These are phyloP conservation scores for Magallana ariakensis DNA, from an alignment of 1,140 invertebrate species.

Conservation along the genomic window DNA sequence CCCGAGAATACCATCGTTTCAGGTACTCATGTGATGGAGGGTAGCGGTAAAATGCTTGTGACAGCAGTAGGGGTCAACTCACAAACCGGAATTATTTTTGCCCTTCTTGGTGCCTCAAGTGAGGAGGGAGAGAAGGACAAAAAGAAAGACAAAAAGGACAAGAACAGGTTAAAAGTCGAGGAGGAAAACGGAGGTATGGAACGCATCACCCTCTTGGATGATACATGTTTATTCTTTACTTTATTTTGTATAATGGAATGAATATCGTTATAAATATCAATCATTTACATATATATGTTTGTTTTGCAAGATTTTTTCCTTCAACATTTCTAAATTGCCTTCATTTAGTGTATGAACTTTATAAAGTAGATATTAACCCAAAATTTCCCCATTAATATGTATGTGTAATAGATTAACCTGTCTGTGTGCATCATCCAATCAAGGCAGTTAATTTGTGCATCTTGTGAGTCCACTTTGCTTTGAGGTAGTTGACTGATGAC, in stretches of 20 bases:
- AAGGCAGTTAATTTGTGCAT: neutral
- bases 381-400: neutral
- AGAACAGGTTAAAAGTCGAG: slow-evolving; percentile 65
- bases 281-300: no score
- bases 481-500: neutral
- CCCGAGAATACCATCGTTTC: neutral
- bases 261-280: neutral
- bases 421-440: neutral
- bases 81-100: slow-evolving; percentile 99
- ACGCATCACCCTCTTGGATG: neutral
- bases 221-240: neutral
- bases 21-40: slow-evolving; percentile 99
- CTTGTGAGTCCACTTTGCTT: neutral
- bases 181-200: slow-evolving; percentile 64
- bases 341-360: neutral
- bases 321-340: neutral
- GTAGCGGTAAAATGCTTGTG: slow-evolving; percentile 99
- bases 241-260: neutral
- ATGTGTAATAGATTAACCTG: neutral
- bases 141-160: slow-evolving; percentile 93
- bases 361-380: neutral
- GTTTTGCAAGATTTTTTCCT: neutral
- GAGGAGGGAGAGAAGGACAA: slow-evolving; percentile 95
- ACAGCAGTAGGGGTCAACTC: slow-evolving; percentile 99
- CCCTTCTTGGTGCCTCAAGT: slow-evolving; percentile 95